Evolutionary conservation across 2,888 invertebrate genomes (phyloP).

Genomic region (Melanostoma scalare): DNA sequence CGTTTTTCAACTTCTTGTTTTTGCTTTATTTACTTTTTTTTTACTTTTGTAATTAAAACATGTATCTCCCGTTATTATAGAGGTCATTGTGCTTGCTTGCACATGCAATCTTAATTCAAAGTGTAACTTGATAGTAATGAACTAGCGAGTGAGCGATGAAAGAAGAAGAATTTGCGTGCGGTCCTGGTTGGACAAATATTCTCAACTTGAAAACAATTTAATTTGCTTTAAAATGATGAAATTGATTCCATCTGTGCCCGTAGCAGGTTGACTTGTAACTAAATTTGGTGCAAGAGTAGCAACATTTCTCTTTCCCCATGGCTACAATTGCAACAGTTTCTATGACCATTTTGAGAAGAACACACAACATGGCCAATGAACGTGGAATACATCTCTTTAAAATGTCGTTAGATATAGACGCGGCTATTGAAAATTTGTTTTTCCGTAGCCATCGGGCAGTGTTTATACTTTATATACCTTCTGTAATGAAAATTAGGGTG

Average conservation of each 20-base stretch:
- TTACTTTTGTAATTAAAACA: slow-evolving; percentile 18
- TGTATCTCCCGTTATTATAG: slow-evolving; percentile 51
- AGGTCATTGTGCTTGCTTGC: slow-evolving; percentile 65
- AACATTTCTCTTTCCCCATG: slow-evolving; percentile 59
- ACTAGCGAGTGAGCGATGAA: slow-evolving; percentile 25
- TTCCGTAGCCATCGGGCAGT: slow-evolving; percentile 30
- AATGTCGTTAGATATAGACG: slow-evolving; percentile 49
- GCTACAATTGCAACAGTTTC: slow-evolving; percentile 28
- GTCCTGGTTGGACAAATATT: slow-evolving; percentile 24
- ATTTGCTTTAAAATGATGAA: slow-evolving; percentile 6
- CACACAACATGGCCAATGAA: slow-evolving; percentile 21
- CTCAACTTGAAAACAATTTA: slow-evolving; percentile 3
- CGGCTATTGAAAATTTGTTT: slow-evolving; percentile 39
- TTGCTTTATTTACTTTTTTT: slow-evolving; percentile 14
- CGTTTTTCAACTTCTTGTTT: slow-evolving; percentile 17
- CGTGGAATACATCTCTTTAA: slow-evolving; percentile 55
- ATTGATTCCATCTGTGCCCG: slow-evolving; percentile 25
- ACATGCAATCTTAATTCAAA: slow-evolving; percentile 51
- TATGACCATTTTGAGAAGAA: slow-evolving; percentile 51
- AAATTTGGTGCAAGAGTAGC: slow-evolving; percentile 31
- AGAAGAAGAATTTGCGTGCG: slow-evolving; percentile 40
- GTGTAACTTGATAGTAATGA: slow-evolving; percentile 45
- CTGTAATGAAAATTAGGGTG: no score
- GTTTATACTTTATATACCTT: not conserved
- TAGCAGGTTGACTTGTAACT: slow-evolving; percentile 1